These are phyloP conservation scores for Rhamnusium bicolor DNA, from an alignment of 2,888 invertebrate species.

Conservation along the genomic window DNA sequence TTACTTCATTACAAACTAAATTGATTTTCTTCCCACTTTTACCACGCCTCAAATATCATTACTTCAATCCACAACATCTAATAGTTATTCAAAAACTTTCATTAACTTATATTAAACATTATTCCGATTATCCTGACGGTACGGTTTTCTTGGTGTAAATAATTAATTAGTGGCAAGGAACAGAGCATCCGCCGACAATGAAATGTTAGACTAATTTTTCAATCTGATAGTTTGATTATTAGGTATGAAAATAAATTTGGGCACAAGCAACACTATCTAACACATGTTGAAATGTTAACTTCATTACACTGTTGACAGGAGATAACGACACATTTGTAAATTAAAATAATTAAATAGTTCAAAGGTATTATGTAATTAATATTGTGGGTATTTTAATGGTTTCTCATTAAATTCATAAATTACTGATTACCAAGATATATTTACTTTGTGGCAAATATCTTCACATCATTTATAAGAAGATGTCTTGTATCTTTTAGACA, in stretches of 20 bases:
- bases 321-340: conserved; percentile 22
- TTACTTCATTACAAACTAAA: not conserved
- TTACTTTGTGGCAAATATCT: not conserved
- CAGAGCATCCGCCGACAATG: conserved; percentile 27
- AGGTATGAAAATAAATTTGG: conserved; percentile 27
- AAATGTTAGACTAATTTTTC: conserved; percentile 29
- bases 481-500: too few relatives aligned
- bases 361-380: conserved; percentile 8
- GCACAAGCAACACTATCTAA: conserved; percentile 17
- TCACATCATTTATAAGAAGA: not conserved
- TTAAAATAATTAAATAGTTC: conserved; percentile 23
- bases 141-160: conserved; percentile 18
- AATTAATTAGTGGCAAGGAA: conserved; percentile 19
- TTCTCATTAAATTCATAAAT: conserved; percentile 16
- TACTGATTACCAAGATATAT: conserved; percentile 17
- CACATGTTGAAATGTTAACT: conserved; percentile 24
- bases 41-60: not conserved
- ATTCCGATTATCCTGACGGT: not conserved
- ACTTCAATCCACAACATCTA: not conserved
- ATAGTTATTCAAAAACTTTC: not conserved
- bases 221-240: conserved; percentile 30
- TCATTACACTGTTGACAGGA: conserved; percentile 16
- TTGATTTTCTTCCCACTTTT: not conserved
- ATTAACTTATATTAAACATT: not conserved
- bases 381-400: conserved; percentile 5